Conservation (phyloP, 2,888 invertebrate species). For the Hirtodrosophila confusa region DNA sequence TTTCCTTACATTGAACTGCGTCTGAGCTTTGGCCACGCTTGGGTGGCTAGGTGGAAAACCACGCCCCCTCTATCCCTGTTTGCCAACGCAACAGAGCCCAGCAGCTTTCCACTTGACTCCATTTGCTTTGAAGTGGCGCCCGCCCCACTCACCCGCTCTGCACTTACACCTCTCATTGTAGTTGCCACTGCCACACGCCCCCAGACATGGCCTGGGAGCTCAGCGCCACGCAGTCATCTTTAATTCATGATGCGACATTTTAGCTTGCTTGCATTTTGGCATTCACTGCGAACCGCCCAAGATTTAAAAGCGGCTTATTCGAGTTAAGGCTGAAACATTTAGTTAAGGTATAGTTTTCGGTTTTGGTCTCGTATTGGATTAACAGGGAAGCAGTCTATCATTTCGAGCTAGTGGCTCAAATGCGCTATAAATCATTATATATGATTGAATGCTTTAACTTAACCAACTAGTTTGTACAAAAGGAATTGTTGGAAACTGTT, state of each 20-base stretch:
- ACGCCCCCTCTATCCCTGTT: background rate
- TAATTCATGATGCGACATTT: slow-evolving; percentile 70
- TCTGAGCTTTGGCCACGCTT: slow-evolving; percentile 54
- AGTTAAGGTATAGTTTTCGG: slow-evolving; percentile 17
- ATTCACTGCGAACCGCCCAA: slow-evolving; percentile 17
- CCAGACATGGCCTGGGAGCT: slow-evolving; percentile 19
- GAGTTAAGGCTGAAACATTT: slow-evolving; percentile 7
- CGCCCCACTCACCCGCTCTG: slow-evolving; percentile 3
- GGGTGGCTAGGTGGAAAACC: slow-evolving; percentile 27
- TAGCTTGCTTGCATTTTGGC: slow-evolving; percentile 32
- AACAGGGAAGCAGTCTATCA: background rate
- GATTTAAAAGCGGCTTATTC: slow-evolving; percentile 24
- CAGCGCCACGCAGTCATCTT: slow-evolving; percentile 60
- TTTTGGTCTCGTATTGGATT: slow-evolving; percentile 7
- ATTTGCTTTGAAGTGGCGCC: slow-evolving; percentile 55
- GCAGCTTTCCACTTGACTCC: slow-evolving; percentile 39
- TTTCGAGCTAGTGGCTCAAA: background rate
- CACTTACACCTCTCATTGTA: slow-evolving; percentile 49
- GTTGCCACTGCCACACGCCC: slow-evolving; percentile 46
- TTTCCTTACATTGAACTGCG: slow-evolving; percentile 61
- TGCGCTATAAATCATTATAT: too few relatives aligned
- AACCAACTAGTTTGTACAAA: too few relatives aligned
- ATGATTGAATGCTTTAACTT: too few relatives aligned
- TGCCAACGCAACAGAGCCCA: slow-evolving; percentile 3
- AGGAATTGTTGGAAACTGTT: too few relatives aligned